These are phyloP conservation scores for Orientallactaga bullata DNA, from an alignment of 2,113 vertebrate genomes.

Conservation along the genomic window DNA sequence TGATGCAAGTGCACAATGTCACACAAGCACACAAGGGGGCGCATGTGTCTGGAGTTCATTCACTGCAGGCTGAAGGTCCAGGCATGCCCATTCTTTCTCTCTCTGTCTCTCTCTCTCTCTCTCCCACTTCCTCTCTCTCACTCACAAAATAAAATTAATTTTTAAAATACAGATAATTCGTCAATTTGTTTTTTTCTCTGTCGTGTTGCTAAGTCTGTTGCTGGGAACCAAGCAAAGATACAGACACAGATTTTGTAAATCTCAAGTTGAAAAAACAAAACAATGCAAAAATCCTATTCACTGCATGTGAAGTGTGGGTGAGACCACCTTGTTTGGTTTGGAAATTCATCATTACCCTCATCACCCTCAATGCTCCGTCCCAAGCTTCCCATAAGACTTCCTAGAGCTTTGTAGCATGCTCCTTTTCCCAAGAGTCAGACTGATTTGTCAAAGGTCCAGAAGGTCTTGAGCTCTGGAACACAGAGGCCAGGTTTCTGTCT, in stretches of 20 bases:
- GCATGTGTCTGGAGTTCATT: too few species aligned
- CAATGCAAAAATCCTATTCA: background rate
- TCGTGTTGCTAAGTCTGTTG: slow-evolving; percentile 54
- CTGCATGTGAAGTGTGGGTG: slow-evolving; percentile 5
- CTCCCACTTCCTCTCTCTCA: too few species aligned
- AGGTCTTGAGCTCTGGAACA: background rate
- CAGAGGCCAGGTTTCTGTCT: background rate
- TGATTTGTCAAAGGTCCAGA: background rate
- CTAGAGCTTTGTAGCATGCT: background rate
- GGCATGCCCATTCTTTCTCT: too few species aligned
- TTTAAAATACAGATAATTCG: slow-evolving; percentile 1
- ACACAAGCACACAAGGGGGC: too few species aligned
- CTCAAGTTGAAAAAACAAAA: slow-evolving; percentile 28
- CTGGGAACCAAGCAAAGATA: slow-evolving; percentile 34
- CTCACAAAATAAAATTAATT: too few species aligned
- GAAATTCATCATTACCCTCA: background rate
- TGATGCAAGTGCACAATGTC: too few species aligned
- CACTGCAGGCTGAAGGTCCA: too few species aligned
- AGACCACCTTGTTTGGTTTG: background rate
- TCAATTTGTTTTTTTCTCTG: slow-evolving; percentile 24
- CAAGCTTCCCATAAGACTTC: background rate
- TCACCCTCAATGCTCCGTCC: background rate
- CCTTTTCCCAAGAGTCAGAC: background rate
- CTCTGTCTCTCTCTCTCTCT: too few species aligned
- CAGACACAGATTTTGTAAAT: slow-evolving; percentile 20